Percentiles rank a stretch among this genome's conserved stretches.
phyloP scores from a whole-genome alignment of 2,797 vertebrate genomes.

The Rhincodon typus region DNA sequence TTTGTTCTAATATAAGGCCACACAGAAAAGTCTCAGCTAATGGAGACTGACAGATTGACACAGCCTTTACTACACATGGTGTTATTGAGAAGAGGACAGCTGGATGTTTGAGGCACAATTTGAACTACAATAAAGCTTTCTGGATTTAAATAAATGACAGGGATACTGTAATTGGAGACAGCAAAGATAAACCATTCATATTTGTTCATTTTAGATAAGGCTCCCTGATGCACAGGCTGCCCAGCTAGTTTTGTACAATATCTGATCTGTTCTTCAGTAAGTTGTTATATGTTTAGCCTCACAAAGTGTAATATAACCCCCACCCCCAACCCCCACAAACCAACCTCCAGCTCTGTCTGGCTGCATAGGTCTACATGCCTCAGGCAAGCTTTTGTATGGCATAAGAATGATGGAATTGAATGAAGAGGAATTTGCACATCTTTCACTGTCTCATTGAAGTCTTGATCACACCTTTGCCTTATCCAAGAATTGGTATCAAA shows the following conservation, averaged over 20 bases:
- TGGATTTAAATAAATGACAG: constrained; percentile 27
- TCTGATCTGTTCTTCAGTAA: not conserved
- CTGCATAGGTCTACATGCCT: not conserved
- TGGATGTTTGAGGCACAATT: constrained; percentile 2
- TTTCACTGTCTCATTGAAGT: not conserved
- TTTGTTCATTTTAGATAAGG: constrained; percentile 33
- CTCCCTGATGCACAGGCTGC: constrained; percentile 23
- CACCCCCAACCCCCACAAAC: no score
- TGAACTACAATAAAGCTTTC: constrained; percentile 17
- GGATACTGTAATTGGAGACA: constrained; percentile 27
- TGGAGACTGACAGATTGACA: constrained; percentile 28
- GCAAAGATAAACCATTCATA: constrained; percentile 25
- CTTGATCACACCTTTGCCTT: not conserved
- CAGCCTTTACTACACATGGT: not conserved
- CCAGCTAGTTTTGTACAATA: constrained; percentile 16
- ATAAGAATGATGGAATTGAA: not conserved
- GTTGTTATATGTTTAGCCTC: not conserved
- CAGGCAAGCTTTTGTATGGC: not conserved
- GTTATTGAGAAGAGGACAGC: constrained; percentile 1
- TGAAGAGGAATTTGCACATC: not conserved
- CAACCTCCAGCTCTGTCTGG: not conserved
- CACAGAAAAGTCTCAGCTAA: not conserved
- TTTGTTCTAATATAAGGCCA: not conserved
- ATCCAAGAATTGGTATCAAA: not conserved
- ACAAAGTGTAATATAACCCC: not conserved